A percentile compares a stretch with the other conserved stretches of the same genome.
Conservation (phyloP, 1,140 invertebrate genomes). For the Lerema accius region DNA sequence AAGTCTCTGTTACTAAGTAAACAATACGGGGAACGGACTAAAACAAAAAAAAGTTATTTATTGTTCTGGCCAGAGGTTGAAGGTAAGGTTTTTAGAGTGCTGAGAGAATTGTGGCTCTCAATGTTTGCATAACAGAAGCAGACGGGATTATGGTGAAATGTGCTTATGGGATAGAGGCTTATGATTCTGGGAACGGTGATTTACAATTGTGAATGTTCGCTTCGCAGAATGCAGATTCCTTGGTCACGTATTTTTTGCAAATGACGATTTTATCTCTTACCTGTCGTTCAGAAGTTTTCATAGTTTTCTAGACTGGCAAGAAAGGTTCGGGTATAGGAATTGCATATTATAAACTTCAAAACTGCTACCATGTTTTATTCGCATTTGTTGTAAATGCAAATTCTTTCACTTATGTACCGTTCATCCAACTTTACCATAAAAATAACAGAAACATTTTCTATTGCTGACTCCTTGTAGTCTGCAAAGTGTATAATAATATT, state of each 20-base stretch:
- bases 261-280: no score
- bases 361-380: no score
- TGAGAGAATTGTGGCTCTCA: slow-evolving; percentile 27
- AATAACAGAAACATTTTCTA: no score
- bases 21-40: slow-evolving; percentile 55
- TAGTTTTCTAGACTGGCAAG: no score
- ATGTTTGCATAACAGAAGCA: slow-evolving; percentile 31
- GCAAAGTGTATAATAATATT: neutral
- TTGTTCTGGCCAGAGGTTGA: slow-evolving; percentile 63
- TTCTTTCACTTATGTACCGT: no score
- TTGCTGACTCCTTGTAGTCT: neutral
- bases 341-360: no score
- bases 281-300: no score
- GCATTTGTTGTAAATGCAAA: no score
- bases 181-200: slow-evolving; percentile 19
- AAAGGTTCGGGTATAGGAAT: no score
- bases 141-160: slow-evolving; percentile 26
- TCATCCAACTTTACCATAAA: no score
- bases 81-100: slow-evolving; percentile 46
- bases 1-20: slow-evolving; percentile 66
- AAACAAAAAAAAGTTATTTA: slow-evolving; percentile 66
- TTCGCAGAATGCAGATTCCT: slow-evolving; percentile 19
- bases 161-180: slow-evolving; percentile 22
- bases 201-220: slow-evolving; percentile 18
- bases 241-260: slow-evolving; percentile 1